Conservation (phyloP, 1,140 invertebrate genomes). For the Drosophila rhopaloa region DNA sequence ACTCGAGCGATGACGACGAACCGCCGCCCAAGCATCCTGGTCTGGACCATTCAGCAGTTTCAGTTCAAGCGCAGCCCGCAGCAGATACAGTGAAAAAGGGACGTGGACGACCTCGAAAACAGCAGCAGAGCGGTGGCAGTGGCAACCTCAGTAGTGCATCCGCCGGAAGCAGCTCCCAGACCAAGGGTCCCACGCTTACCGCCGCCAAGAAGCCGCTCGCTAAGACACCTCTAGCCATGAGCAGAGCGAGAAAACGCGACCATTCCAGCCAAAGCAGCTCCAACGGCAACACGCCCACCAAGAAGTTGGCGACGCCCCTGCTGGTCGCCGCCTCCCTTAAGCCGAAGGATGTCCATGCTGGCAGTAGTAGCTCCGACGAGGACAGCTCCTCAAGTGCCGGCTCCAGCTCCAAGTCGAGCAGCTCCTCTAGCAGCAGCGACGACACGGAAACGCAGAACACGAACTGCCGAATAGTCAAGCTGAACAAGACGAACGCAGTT, state of each 20-base stretch:
- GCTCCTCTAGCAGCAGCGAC: constrained; percentile 48
- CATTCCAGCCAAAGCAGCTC: constrained; percentile 67
- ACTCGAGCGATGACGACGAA: constrained; percentile 82
- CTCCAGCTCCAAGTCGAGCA: constrained; percentile 62
- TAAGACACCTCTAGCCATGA: constrained; percentile 33
- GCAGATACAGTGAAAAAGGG: constrained; percentile 60
- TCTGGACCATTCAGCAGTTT: constrained; percentile 24
- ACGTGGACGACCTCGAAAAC: constrained; percentile 76
- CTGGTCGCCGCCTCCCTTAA: constrained; percentile 8
- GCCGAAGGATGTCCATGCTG: neutral
- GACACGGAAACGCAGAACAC: constrained; percentile 48
- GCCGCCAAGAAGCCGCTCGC: constrained; percentile 73
- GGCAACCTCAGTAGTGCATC: constrained; percentile 57
- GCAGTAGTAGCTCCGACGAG: constrained; percentile 53
- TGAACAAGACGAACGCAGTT: constrained; percentile 46
- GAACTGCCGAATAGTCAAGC: constrained; percentile 23
- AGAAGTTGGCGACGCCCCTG: constrained; percentile 43
- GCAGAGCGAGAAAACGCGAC: constrained; percentile 42
- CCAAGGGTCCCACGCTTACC: constrained; percentile 75
- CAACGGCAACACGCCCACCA: constrained; percentile 67
- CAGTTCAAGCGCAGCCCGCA: constrained; percentile 19
- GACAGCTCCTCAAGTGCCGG: constrained; percentile 61
- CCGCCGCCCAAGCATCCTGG: constrained; percentile 48
- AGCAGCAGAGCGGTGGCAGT: constrained; percentile 44
- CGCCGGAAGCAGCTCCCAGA: constrained; percentile 55